Base-by-base conservation (phyloP, 2,888 invertebrate species). In the Griposia aprilina region DNA sequence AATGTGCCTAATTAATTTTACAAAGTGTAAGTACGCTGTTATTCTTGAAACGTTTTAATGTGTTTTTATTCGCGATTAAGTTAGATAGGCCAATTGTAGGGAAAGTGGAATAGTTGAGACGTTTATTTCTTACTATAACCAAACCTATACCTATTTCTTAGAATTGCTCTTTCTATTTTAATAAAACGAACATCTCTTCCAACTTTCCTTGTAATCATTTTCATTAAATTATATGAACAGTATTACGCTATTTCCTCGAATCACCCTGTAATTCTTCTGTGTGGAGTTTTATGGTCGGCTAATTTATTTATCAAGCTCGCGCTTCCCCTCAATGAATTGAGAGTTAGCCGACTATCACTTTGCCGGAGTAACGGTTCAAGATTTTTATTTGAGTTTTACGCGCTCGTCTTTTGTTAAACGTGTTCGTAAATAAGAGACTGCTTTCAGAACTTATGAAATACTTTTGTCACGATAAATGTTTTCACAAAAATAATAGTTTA, bases 1-100 rank as follows among this genome's bases (percentile, higher is more conserved):
- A 89, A 89, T 82, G 89, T 85, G 84, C 83, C 83, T 88, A 89
- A 89, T 88, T 89, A 88, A 83, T 89, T 87, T 83, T 79, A 84
- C 84, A 76, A 80, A 88, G 76, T 85, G 77, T 83, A 83, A 90
- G 81, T 88, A 75, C 86, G 74, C 78, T 67, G 80, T 83, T 86
- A 86, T 74, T 86, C 84, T 84, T 70, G 87, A 78, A 80, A 69
- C 66, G 69, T 75, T 66, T 86, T 80, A 77, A 84, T 76, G 68
- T 76, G 77, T 83, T 87, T 87, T 87, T 85, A 80, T 81, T 78
- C 65, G 55, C 23, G 68, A 78, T 88, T 66, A 76, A 79, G 67
- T 78, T 68, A 76, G 55, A 75, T 73, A 55, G 77, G 26, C 70
- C 77, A 65, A 84, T 70, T 86, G 5, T n/a, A 26, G 30, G 50